Base-by-base conservation (phyloP, 1,140 invertebrate species). In the Zaprionus gabonicus region DNA sequence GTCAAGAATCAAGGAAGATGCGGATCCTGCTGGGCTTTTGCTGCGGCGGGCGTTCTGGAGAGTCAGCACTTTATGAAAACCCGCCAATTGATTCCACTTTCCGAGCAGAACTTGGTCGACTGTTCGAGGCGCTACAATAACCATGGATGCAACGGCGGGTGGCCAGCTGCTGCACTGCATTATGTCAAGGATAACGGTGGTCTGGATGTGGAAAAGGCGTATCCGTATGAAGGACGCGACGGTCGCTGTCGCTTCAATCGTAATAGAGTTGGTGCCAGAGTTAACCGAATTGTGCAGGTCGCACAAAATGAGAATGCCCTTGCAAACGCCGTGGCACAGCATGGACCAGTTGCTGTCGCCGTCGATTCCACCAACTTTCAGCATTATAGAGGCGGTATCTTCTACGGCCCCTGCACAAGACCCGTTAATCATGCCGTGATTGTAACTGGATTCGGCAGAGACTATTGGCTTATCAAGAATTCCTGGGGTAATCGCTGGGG, bases 11-110 rank as follows among this genome's bases (percentile, higher is more conserved):
- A 99, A 94, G 96, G 60, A 15, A 15, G 6, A 80, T 99, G 98
- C 93, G 98, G 98, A 53, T 97, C 97, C 3, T 98, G 97, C 93
- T 99, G 97, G 97, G 95, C 97, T 70, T 99, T 99, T 94, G 96
- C 96, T 76, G 93, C 96, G 3, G 99, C 98, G 80, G 98, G 96
- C 20, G 94, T 96, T 1, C 92, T 97, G 44, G 96, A 97, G 93
- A 96, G 96, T 31, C 96, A 96, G 80, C 93, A 94, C 70, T 95
- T 94, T 73, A 93, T 94, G 23, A 94, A 94, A 65, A 94, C 93
- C 20, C 94, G 94, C 59, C 93, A 94, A 66, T 93, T 98, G 3
- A 94, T 97, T 1, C 96, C 96, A 4, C 94, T 99, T 0, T 97
- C 96, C 74, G 98, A 98, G 93, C 98, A 99, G 93, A 98, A 99